phyloP scores from a whole-genome alignment of 2,888 invertebrate genomes.

The Parelbella ahira region DNA sequence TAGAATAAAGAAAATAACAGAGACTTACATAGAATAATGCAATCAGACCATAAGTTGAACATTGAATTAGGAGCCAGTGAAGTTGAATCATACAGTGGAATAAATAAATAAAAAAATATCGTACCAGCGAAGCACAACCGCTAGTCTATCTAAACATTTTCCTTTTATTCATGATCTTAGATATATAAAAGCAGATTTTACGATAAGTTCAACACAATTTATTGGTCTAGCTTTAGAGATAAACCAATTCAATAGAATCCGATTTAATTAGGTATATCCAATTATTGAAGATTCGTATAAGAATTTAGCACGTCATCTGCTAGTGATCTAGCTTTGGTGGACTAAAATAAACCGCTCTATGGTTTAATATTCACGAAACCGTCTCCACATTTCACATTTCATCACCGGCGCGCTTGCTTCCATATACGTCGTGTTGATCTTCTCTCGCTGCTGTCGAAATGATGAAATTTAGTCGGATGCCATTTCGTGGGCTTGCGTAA shows the following conservation, averaged over 20 bases:
- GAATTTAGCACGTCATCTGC: slow-evolving; percentile 6
- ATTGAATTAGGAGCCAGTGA: slow-evolving; percentile 12
- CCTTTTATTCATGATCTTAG: slow-evolving; percentile 5
- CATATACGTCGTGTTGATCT: slow-evolving; percentile 65
- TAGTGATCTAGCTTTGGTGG: slow-evolving; percentile 15
- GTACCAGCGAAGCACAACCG: too few relatives aligned
- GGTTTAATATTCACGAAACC: slow-evolving; percentile 29
- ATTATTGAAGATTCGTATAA: too few relatives aligned
- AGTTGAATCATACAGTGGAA: slow-evolving; percentile 6
- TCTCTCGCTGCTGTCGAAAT: slow-evolving; percentile 61
- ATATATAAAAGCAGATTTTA: slow-evolving; percentile 14
- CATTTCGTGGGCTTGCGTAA: slow-evolving; percentile 71
- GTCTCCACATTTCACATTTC: slow-evolving; percentile 61
- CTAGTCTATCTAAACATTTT: slow-evolving; percentile 1
- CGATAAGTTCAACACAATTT: slow-evolving; percentile 20
- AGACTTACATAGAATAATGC: slow-evolving; percentile 3
- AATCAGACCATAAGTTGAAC: slow-evolving; percentile 7
- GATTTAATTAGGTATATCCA: slow-evolving; percentile 19
- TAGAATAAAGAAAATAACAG: neutral
- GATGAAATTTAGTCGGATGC: slow-evolving; percentile 77
- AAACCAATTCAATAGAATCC: slow-evolving; percentile 17
- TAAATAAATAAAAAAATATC: slow-evolving; percentile 20
- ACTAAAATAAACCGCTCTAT: too few relatives aligned
- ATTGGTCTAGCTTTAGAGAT: slow-evolving; percentile 4
- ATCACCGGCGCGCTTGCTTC: slow-evolving; percentile 44